Conservation (phyloP, 2,797 vertebrate species). For the Garrulus glandarius region DNA sequence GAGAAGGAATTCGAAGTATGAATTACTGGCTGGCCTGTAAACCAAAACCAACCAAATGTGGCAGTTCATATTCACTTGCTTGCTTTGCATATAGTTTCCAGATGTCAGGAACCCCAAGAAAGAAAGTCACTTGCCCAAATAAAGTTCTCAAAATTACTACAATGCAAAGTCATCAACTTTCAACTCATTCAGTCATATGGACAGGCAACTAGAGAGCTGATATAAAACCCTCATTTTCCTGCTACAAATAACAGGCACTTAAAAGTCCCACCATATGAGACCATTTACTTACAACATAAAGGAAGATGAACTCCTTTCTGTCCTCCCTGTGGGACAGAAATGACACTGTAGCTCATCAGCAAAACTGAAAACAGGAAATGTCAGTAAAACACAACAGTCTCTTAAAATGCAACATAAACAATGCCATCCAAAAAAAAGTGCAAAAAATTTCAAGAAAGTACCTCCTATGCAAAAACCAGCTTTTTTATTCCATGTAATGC, state of each 20-base stretch:
- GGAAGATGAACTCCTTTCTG: background rate
- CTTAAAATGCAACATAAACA: background rate
- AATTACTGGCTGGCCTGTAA: background rate
- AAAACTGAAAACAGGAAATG: background rate
- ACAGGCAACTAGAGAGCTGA: background rate
- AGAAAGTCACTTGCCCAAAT: background rate
- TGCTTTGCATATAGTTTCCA: background rate
- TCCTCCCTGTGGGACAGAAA: background rate
- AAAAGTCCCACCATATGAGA: background rate
- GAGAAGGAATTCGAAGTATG: background rate
- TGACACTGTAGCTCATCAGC: background rate
- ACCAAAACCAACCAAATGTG: background rate
- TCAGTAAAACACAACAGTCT: background rate
- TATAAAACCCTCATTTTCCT: background rate
- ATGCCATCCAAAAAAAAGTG: background rate
- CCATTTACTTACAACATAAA: background rate
- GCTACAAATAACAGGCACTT: background rate
- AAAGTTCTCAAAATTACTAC: background rate
- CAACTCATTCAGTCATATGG: background rate
- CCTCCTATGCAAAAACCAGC: background rate
- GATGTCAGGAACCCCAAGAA: background rate
- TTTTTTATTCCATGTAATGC: background rate
- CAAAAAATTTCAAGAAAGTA: background rate
- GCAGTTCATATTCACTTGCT: background rate
- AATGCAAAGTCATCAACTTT: background rate